Base-by-base conservation (phyloP, 2,888 invertebrate species). In the Deilephila elpenor region DNA sequence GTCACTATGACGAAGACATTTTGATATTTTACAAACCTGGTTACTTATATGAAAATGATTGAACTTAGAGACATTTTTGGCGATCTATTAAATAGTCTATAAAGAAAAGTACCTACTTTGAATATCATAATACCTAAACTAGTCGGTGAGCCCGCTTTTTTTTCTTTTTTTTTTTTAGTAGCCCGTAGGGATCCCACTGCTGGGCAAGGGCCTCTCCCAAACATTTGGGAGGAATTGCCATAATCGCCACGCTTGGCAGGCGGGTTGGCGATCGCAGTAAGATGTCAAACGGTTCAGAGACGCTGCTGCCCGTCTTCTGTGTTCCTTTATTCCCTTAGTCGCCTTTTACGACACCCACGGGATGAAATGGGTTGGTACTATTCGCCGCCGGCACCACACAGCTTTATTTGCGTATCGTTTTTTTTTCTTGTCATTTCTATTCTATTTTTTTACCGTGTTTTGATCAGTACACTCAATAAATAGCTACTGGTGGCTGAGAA, bases 281-380 rank as follows among this genome's bases (percentile, higher is more conserved):
- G 75, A 75, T 75, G 74, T 75, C 75, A 75, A 75, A 75, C 75
- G 75, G 75, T 75, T 75, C 75, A 75, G 75, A 75, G 75, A 75
- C 75, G 75, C 75, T 75, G 75, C 75, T 75, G 75, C 75, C 75
- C 75, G 75, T 74, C 74, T 75, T 72, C 74, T 75, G 74, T 74
- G 74, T 74, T 74, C 74, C 74, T 74, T 74, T 74, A 74, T 74
- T 74, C 73, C 73, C 71, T 73, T 71, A 74, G 70, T 60, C 74
- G 60, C 59, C n/a, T n/a, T n/a, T n/a, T n/a, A n/a, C n/a, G n/a
- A n/a, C n/a, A n/a, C n/a, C n/a, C n/a, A n/a, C n/a, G 59, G 59
- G 74, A 74, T 74, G 70, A 72, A 75, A 75, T 75, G 73, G 74
- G 74, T 74, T 75, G 75, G 75, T 75, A 75, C 71, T 75, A 75